Conservation (phyloP, 2,797 vertebrate species). For the Rhabdophis nuchalis region DNA sequence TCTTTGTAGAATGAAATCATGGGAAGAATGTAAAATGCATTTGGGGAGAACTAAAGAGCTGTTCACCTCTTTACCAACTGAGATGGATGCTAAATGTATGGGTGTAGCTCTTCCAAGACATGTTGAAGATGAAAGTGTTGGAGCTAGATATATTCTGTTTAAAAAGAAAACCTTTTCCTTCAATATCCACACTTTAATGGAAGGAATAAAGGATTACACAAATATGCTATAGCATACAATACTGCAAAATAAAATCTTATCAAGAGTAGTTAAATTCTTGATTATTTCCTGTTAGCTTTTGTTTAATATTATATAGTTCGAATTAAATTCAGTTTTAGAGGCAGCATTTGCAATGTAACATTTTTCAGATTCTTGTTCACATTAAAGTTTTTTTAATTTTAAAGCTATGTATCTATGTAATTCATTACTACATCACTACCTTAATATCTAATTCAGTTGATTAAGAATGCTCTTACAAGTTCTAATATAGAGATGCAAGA, state of each 20-base stretch:
- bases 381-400: not conserved
- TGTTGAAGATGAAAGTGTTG: not conserved
- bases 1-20: not conserved
- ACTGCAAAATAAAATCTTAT: not conserved
- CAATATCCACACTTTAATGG: not conserved
- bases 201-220: not conserved
- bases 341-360: not conserved
- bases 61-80: not conserved
- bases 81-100: not conserved
- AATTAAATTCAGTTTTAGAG: not conserved
- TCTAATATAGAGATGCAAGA: not conserved
- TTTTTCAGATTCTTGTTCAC: not conserved
- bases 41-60: not conserved
- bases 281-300: not conserved
- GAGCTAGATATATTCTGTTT: not conserved
- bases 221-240: not conserved
- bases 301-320: not conserved
- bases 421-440: not conserved
- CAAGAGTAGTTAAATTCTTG: not conserved
- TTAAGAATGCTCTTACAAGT: not conserved
- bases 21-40: not conserved
- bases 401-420: not conserved
- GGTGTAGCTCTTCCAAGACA: not conserved
- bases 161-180: not conserved
- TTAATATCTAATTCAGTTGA: not conserved